Evolutionary conservation across 2,888 invertebrate genomes (phyloP).

Genomic region (Rhagonycha lutea): DNA sequence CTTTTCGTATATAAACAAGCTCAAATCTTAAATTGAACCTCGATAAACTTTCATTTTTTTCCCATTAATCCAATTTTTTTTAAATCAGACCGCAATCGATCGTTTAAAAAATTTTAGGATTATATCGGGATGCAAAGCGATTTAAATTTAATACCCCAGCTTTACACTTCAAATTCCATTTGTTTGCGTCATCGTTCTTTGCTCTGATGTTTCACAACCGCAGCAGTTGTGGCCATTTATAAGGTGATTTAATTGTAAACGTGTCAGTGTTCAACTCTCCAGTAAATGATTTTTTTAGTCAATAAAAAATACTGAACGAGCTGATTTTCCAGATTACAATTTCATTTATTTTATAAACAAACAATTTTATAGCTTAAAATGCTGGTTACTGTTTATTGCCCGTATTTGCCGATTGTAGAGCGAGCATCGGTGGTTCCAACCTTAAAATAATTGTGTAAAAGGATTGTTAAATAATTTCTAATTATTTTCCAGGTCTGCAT

Average conservation of each 20-base stretch:
- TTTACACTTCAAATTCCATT: not conserved
- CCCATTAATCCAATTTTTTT: not conserved
- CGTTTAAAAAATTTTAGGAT: not conserved
- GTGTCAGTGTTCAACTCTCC: not conserved
- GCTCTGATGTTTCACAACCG: not conserved
- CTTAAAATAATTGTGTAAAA: too few relatives aligned
- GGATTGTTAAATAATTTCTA: too few relatives aligned
- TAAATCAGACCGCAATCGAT: not conserved
- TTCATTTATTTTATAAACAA: not conserved
- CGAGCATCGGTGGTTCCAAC: too few relatives aligned
- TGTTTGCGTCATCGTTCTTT: not conserved
- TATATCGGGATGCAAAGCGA: not conserved
- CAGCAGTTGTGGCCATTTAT: not conserved
- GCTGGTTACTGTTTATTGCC: not conserved
- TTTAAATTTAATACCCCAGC: not conserved
- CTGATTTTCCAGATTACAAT: not conserved
- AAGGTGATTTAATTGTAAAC: not conserved
- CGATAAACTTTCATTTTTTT: not conserved
- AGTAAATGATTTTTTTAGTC: not conserved
- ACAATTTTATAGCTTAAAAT: not conserved
- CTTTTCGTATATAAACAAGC: not conserved
- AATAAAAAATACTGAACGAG: not conserved
- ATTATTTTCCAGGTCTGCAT: too few relatives aligned
- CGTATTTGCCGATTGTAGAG: too few relatives aligned
- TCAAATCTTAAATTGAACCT: not conserved